Percentiles rank a stretch among this genome's conserved stretches.
These are phyloP conservation scores for Cochlearius cochlearius DNA, from an alignment of 2,113 vertebrate genomes.

Conservation along the genomic window DNA sequence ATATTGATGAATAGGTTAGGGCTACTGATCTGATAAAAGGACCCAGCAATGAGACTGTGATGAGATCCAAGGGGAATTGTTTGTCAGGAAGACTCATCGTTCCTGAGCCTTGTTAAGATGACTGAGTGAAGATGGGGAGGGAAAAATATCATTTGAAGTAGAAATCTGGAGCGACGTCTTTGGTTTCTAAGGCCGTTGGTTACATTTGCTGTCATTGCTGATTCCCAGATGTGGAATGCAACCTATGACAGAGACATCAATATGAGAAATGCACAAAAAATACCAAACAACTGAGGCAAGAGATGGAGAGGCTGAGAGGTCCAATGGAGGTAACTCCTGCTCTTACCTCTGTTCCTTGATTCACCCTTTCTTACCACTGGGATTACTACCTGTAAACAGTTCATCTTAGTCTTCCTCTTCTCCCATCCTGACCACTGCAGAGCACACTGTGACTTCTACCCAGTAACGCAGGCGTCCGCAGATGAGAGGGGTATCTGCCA, in stretches of 20 bases:
- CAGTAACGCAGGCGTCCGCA: neutral
- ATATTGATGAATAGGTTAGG: neutral
- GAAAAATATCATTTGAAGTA: neutral
- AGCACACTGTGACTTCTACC: neutral
- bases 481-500: neutral
- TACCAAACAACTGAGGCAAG: neutral
- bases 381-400: neutral
- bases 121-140: neutral
- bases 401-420: neutral
- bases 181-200: neutral
- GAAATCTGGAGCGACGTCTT: neutral
- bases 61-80: neutral
- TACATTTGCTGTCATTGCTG: neutral
- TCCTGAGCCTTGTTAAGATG: neutral
- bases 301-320: neutral
- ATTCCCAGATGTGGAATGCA: neutral
- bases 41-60: neutral
- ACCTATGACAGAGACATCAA: neutral
- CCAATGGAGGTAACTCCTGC: neutral
- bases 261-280: neutral
- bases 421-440: neutral
- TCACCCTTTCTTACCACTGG: neutral
- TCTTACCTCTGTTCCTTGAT: neutral
- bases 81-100: neutral
- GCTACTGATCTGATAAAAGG: neutral